Evolutionary conservation across 1,140 invertebrate genomes (phyloP), one percentile per base, ranked within the genome.

Genomic region (Penaeus vannamei): DNA sequence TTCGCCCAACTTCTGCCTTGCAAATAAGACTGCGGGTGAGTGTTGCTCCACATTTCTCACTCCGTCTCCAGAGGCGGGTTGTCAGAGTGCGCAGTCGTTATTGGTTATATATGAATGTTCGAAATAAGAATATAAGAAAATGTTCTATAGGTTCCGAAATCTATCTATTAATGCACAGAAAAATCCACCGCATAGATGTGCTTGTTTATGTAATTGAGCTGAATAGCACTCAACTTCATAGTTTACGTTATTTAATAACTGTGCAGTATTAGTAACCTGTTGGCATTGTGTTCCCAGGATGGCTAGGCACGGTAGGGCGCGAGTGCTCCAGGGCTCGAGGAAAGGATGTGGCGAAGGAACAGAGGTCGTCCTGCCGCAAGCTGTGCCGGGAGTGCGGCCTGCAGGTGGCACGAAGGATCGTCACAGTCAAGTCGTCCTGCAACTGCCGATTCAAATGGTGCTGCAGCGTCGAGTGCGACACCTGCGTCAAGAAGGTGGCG

Each of bases 401-500:
- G 79, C 97, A 97, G 23, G 96, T 95, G 93, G 94, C 95, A 14
- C 46, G 22, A n/a, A 76, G 32, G 8, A 53, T 85, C 66, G 17
- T 46, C 23, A 46, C 94, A 90, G 96, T 96, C 92, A 95, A 95
- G 93, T 95, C 96, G 91, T 96, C 97, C 92, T 99, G 98, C 93
- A 95, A 96, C 91, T 99, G 98, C 93, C 96, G 96, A 92, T 99
- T 99, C 93, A 95, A 96, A 92, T 99, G 97, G 96, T 99, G 98
- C 93, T 99, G 98, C 94, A 95, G 98, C 93, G 98, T 99, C 64
- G 96, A 96, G 89, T 99, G 98, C 93, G 95, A 97, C 91, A 96
- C 95, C 80, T 99, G 98, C 93, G 36, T 72, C 66, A 85, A 76
- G 22, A 76, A n/a, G 20, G 46, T 72, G 10, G 66, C 59, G 10